Base-by-base conservation (phyloP, 92 coral and sea anemone species). In the Montipora capitata region DNA sequence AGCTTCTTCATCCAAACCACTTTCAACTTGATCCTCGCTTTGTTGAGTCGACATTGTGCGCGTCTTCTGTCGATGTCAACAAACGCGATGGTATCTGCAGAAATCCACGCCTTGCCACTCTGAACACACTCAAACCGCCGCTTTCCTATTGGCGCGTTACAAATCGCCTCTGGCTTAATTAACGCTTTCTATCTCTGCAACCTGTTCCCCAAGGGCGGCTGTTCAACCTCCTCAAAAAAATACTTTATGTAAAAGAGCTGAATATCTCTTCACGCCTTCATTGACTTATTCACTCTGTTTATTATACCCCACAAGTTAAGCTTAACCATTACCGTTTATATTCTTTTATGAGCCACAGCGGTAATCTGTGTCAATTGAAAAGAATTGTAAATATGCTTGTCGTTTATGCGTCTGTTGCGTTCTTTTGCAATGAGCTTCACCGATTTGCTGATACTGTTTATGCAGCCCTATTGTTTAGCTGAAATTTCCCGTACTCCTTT, bases 91-190 rank as follows among this genome's bases (percentile, higher is more conserved):
- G 72, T 80, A 56, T 71, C 87, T 69, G 45, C 67, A 56, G 61
- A 64, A 80, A 73, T 73, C 78, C 40, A 80, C 74, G 90, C 61
- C 77, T 4, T 20, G n/a, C 73, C 73, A 43, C 38, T 85, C 45
- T 87, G 13, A 7, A 7, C 61, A 7, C 91, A 85, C 86, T 72
- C 71, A 67, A 85, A 73, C 77, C 35, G 43, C 77, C 3, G 74
- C 87, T 4, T 69, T 90, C 79, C 74, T 62, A 83, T 83, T 85
- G 77, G 94, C 42, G 73, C 58, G 77, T 75, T 85, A 58, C 84
- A 86, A 81, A 81, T 56, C 80, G 65, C 88, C 57, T 58, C 88
- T 72, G 84, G 63, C 20, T 56, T 2, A 12, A 5, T 70, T 48
- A 58, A 54, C 41, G 16, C 52, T 67, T 27, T 27, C 77, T 72